A percentile compares a stretch with the other conserved stretches of the same genome.
Evolutionary conservation across 2,888 invertebrate genomes (phyloP).

Genomic region (Epinotia demarniana): DNA sequence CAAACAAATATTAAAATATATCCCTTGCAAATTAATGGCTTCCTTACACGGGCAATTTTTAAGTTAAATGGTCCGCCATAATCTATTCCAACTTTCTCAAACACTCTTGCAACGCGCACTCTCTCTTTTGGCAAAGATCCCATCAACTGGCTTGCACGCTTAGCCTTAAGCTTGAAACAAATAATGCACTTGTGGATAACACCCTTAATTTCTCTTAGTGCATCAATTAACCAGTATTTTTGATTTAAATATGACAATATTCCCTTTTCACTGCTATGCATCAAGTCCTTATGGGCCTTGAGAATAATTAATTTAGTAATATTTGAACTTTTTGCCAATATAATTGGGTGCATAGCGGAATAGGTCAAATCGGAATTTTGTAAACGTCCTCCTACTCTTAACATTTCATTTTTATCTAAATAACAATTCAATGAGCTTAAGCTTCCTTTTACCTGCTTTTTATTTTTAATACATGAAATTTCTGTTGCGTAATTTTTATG

Average conservation of each 20-base stretch:
- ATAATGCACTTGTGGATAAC: conserved; percentile 17
- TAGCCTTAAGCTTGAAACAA: conserved; percentile 14
- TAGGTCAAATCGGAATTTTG: conserved; percentile 7
- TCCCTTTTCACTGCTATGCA: conserved; percentile 9
- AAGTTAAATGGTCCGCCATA: conserved; percentile 6
- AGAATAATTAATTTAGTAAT: conserved; percentile 15
- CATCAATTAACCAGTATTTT: conserved; percentile 23
- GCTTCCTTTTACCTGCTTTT: conserved; percentile 4
- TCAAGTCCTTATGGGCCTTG: conserved; percentile 3
- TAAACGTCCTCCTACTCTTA: conserved; percentile 21
- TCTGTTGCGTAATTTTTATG: conserved; percentile 5
- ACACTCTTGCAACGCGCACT: neutral
- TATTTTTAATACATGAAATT: neutral
- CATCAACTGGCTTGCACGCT: conserved; percentile 6
- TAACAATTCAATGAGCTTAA: conserved; percentile 11
- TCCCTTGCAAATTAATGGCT: conserved; percentile 1
- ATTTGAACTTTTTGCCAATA: neutral
- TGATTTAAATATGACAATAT: conserved; percentile 6
- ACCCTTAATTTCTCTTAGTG: conserved; percentile 6
- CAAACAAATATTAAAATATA: conserved; percentile 12
- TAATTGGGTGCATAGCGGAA: conserved; percentile 16
- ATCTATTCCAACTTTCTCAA: conserved; percentile 11
- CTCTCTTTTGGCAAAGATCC: conserved; percentile 19
- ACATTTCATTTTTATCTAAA: conserved; percentile 3
- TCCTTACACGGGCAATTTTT: conserved; percentile 7